Base-by-base conservation (phyloP, 2,888 invertebrate species). In the Onthophagus sagittarius region DNA sequence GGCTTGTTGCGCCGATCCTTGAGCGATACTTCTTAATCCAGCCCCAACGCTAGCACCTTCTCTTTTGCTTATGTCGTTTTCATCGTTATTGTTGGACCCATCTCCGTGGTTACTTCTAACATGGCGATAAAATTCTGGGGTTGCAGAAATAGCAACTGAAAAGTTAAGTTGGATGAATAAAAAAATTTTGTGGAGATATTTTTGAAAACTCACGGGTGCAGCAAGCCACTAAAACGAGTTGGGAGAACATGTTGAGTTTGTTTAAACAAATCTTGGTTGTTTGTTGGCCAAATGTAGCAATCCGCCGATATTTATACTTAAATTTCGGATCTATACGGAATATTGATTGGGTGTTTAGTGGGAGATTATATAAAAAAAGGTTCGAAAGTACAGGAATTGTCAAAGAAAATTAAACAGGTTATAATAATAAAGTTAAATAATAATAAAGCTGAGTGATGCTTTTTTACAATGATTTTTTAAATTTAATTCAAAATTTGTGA, bases 1-100 rank as follows among this genome's bases (percentile, higher is more conserved):
- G 3, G 94, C 93, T 82, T 93, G 91, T 80, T 92, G 91, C 0
- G 93, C 93, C 0, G 93, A 93, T 0, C 91, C 92, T 72, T 91
- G 90, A 1, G 92, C 92, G 70, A 92, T 91, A 71, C 90, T 91
- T 76, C 92, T 88, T 23, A 94, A 82, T 0, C 93, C 92, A 74
- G 92, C 91, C 75, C 93, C 93, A 72, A 88, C 88, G 82, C 92
- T 92, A 86, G 87, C 91, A 31, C 88, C 89, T 62, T 89, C 88
- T 79, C 89, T 89, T 23, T 62, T 62, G 39, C 79, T 79, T 23
- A 53, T 53, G 6, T 53, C 39, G 6, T 53, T 53, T 53, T 53
- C 39, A 4, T 53, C 39, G 39, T 53, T 53, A 11, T 53, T 53
- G 11, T 2, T 23, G 23, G 23, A 23, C 23, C 23, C 23, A 9